Conservation (phyloP, 2,797 vertebrate species). For the Helicolenus hilgendorfi region DNA sequence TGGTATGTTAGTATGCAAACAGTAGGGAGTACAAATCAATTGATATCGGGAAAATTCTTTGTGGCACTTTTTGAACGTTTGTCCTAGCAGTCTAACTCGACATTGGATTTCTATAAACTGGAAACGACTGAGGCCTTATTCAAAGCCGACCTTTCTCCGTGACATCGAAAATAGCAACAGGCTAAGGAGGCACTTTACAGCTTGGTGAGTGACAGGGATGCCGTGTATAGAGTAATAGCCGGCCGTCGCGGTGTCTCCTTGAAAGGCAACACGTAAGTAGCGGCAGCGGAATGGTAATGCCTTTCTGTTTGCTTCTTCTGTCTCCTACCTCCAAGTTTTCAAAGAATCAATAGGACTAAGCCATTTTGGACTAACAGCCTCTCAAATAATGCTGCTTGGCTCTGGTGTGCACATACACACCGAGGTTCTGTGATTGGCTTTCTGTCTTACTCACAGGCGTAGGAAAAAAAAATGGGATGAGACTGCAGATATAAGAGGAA, state of each 20-base stretch:
- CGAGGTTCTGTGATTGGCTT: constrained; percentile 46
- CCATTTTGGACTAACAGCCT: constrained; percentile 47
- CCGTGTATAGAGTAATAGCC: constrained; percentile 20
- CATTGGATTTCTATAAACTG: constrained; percentile 41
- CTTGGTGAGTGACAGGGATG: constrained; percentile 56
- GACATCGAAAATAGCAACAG: constrained; percentile 47
- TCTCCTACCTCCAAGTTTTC: constrained; percentile 49
- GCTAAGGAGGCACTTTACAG: constrained; percentile 58
- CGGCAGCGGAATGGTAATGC: constrained; percentile 40
- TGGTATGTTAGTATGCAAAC: neutral
- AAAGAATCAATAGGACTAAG: constrained; percentile 69
- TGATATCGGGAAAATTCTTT: neutral
- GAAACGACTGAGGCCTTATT: constrained; percentile 16
- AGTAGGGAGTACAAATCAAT: neutral
- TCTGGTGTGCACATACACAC: constrained; percentile 27
- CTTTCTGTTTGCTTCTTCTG: constrained; percentile 35
- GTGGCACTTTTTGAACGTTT: neutral
- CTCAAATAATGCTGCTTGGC: constrained; percentile 40
- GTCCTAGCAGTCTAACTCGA: constrained; percentile 1
- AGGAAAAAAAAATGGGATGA: constrained; percentile 27
- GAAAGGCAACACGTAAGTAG: constrained; percentile 33
- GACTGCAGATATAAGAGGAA: constrained; percentile 23
- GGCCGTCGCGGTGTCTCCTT: constrained; percentile 34
- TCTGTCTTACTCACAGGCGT: constrained; percentile 49
- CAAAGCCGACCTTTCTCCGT: constrained; percentile 28